A percentile compares a stretch with the other conserved stretches of the same genome.
These are phyloP conservation scores for Pseudomyrmex sp. DNA, from an alignment of 1,140 invertebrate genomes.

Conservation along the genomic window DNA sequence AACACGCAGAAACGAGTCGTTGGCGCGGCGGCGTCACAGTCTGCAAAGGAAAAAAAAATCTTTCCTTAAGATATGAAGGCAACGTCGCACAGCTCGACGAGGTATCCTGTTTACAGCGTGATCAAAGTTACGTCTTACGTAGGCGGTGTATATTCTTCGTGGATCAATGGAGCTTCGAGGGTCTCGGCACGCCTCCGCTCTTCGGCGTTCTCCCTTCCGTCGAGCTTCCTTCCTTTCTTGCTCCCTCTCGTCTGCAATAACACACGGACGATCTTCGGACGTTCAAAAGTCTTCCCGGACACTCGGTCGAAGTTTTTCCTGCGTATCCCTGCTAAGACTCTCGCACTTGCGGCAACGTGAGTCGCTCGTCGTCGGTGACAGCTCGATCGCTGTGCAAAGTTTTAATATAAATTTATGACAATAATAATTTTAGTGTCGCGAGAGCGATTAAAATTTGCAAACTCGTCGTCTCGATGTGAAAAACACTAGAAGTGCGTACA, in stretches of 20 bases:
- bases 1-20: background rate
- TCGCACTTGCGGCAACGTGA: too few species aligned
- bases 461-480: conserved; percentile 2
- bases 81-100: conserved; percentile 18
- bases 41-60: background rate
- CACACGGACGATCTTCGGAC: background rate
- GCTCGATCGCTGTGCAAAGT: too few species aligned
- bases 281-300: conserved; percentile 8
- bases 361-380: too few species aligned
- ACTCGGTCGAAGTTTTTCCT: conserved; percentile 36
- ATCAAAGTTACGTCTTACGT: conserved; percentile 71
- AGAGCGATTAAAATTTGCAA: too few species aligned
- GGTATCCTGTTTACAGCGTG: conserved; percentile 69
- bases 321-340: background rate
- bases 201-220: conserved; percentile 55
- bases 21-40: background rate
- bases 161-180: conserved; percentile 70
- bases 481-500: background rate
- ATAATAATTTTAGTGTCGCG: background rate
- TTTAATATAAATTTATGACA: too few species aligned
- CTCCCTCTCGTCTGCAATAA: conserved; percentile 1
- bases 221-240: conserved; percentile 23
- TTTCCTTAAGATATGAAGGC: conserved; percentile 44
- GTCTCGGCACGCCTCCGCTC: conserved; percentile 39
- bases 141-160: conserved; percentile 65